Percentiles rank a stretch among this genome's conserved stretches.
Conservation (phyloP, 2,113 vertebrate genomes). For the Heterocephalus glaber region DNA sequence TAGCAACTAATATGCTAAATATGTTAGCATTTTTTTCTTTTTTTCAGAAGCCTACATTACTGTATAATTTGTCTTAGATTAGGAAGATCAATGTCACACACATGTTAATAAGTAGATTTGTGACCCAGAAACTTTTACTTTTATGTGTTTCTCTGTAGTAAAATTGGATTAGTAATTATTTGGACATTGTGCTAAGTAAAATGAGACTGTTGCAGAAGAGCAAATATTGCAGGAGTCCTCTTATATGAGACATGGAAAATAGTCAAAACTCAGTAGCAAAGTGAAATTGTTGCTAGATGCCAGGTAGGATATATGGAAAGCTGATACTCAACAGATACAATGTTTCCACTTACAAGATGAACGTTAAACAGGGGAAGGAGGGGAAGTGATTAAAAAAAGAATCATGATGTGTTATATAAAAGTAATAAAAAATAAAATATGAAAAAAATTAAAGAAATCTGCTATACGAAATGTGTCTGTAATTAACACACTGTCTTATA, state of each 20-base stretch:
- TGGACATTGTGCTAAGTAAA: not conserved
- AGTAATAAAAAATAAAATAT: not conserved
- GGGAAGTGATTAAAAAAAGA: not conserved
- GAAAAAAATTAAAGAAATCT: not conserved
- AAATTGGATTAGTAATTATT: slow-evolving; percentile 10
- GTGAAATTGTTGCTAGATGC: not conserved
- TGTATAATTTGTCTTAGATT: not conserved
- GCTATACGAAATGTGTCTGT: not conserved
- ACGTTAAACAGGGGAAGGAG: not conserved
- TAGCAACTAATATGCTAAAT: not conserved
- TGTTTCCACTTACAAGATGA: not conserved
- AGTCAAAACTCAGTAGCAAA: not conserved
- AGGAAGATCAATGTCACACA: not conserved
- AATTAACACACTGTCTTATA: not conserved
- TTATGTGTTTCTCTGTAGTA: not conserved
- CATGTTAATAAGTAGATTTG: not conserved
- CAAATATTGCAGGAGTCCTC: not conserved
- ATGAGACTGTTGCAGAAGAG: not conserved
- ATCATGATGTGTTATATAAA: not conserved
- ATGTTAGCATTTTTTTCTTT: not conserved
- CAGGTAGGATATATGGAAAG: not conserved
- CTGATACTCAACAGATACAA: not conserved
- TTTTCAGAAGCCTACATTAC: not conserved
- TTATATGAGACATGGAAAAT: not conserved
- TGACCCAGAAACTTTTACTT: not conserved